Percentiles rank a stretch among this genome's conserved stretches.
These are phyloP conservation scores for Meliscaeva auricollis DNA, from an alignment of 2,888 invertebrate species.

Conservation along the genomic window DNA sequence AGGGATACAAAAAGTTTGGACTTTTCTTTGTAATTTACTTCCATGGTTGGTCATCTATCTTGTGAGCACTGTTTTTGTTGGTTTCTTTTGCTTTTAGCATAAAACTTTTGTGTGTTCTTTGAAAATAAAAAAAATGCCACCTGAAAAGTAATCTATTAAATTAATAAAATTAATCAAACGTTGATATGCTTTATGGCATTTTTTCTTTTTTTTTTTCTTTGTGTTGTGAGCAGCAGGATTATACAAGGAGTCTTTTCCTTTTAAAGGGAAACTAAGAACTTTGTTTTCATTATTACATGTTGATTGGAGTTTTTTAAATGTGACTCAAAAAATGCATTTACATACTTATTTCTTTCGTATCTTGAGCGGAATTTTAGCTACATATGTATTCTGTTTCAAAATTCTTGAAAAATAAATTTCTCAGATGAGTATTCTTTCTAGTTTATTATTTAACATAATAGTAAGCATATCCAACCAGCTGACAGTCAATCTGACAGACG, in stretches of 20 bases:
- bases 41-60: conserved; percentile 54
- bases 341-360: too few relatives aligned
- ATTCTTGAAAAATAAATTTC: too few relatives aligned
- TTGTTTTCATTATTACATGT: too few relatives aligned
- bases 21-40: conserved; percentile 60
- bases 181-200: conserved; percentile 8
- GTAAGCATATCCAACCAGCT: too few relatives aligned
- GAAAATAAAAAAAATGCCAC: conserved; percentile 23
- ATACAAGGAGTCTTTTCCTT: background rate
- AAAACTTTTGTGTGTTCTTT: background rate
- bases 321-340: too few relatives aligned
- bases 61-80: conserved; percentile 39
- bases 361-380: too few relatives aligned
- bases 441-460: too few relatives aligned
- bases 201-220: background rate
- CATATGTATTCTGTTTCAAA: too few relatives aligned
- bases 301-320: too few relatives aligned
- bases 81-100: background rate
- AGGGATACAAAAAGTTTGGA: conserved; percentile 23
- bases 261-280: background rate
- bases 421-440: too few relatives aligned
- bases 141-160: conserved; percentile 53
- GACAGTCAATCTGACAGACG: too few relatives aligned
- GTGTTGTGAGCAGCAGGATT: background rate
- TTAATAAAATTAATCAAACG: conserved; percentile 59